These are phyloP conservation scores for Oreohelix idahoensis DNA, from an alignment of 1,140 invertebrate genomes.

Conservation along the genomic window DNA sequence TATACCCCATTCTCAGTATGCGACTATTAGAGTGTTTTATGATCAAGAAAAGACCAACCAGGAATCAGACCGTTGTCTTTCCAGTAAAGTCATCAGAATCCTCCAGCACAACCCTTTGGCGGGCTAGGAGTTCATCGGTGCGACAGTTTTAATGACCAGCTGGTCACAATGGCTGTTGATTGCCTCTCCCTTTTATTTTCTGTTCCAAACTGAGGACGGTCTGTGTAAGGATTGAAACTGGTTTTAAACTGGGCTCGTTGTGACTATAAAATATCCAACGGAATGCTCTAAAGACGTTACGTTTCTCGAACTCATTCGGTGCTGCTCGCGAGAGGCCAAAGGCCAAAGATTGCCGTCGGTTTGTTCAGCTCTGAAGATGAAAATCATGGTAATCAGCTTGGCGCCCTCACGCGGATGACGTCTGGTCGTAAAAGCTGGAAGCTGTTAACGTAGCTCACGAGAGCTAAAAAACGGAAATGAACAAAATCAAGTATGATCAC, in stretches of 20 bases:
- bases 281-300: constrained; percentile 19
- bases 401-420: background rate
- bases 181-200: background rate
- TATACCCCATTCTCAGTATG: background rate
- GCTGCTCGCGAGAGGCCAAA: background rate
- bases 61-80: too few relatives aligned
- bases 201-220: background rate
- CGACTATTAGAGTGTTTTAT: too few relatives aligned
- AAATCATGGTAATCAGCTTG: background rate
- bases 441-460: background rate
- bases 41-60: too few relatives aligned
- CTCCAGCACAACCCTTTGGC: background rate
- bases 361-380: background rate
- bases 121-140: background rate
- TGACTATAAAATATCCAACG: background rate
- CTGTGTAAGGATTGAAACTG: too few relatives aligned
- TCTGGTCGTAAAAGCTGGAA: background rate
- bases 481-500: too few relatives aligned
- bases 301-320: constrained; percentile 15
- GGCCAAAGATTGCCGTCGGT: constrained; percentile 26
- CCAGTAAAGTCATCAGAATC: too few relatives aligned
- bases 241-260: background rate
- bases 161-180: background rate
- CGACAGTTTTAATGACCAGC: background rate
- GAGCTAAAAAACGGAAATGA: background rate